These are phyloP conservation scores for Vicugna pacos DNA, from an alignment of 2,113 vertebrate species.

Conservation along the genomic window DNA sequence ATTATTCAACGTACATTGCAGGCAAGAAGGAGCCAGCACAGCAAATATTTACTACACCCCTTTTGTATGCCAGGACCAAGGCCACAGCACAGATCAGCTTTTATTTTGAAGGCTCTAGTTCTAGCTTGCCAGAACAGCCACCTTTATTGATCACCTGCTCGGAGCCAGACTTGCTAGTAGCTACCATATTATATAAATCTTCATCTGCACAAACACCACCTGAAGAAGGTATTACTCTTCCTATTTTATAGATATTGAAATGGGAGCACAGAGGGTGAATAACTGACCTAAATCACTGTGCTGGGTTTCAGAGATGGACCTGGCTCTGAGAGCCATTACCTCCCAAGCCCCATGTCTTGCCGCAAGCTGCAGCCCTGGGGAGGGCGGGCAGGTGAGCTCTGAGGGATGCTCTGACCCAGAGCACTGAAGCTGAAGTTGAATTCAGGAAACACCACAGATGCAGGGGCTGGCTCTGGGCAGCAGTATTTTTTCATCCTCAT, in stretches of 20 bases:
- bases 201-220: neutral
- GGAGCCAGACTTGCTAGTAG: neutral
- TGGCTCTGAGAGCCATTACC: neutral
- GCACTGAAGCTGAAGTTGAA: neutral
- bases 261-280: constrained; percentile 22
- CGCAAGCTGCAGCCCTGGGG: neutral
- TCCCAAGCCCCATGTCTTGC: neutral
- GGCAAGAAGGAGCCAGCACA: constrained; percentile 33
- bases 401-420: neutral
- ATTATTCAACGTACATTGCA: neutral
- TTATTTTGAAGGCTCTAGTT: neutral
- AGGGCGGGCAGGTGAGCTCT: rapidly evolving
- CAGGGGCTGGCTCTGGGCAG: neutral
- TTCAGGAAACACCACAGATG: neutral
- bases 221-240: neutral
- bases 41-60: constrained; percentile 13
- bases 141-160: neutral
- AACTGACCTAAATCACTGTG: neutral
- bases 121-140: neutral
- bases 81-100: neutral
- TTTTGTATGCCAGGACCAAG: neutral
- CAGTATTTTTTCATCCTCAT: neutral
- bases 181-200: neutral
- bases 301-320: neutral
- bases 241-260: constrained; percentile 35